Evolutionary conservation across 2,888 invertebrate genomes (phyloP), one percentile per base, ranked within the genome.

Genomic region (Tryphoninae sp.): DNA sequence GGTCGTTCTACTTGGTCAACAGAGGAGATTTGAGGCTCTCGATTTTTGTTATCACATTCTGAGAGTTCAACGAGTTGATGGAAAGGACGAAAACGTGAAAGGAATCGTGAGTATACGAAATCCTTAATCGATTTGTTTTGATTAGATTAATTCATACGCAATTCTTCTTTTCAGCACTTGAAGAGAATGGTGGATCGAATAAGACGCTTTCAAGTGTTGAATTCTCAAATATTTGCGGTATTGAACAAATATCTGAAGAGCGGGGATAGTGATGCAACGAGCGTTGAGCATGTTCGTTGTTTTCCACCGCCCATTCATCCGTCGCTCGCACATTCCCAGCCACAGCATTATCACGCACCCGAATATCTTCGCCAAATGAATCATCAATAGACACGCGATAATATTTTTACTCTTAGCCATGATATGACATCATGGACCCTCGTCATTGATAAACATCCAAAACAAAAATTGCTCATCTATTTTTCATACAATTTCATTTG

Each of bases 1-100:
- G 94, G 97, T 99, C 83, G 96, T 98, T 2, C 93, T 99, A 58
- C 93, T 99, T 51, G 98, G 98, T 0, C 99, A 99, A 90, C 98
- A 99, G 93, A 93, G 98, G 62, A 94, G 99, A 80, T 99, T 99
- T 92, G 99, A 99, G 91, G 98, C 98, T 1, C 94, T 99, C 59
- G 99, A 99, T 93, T 99, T 99, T 93, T 98, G 98, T 93, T 99
- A 99, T 93, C 99, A 99, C 92, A 97, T 99, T 88, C 94, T 99
- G 82, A 93, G 98, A 82, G 98, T 99, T 9, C 99, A 99, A 92
- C 93, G 98, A 51, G 98, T 98, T 0, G 99, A 99, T 91, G 97
- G 98, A 85, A 98, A 98, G 92, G 98, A 99, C 91, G 98, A 98
- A 89, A 94, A 95, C 78, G 97, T 98, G 40, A 98, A 98, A 91